These are phyloP conservation scores for Chelonoidis abingdonii DNA, from an alignment of 2,113 vertebrate species.

Conservation along the genomic window DNA sequence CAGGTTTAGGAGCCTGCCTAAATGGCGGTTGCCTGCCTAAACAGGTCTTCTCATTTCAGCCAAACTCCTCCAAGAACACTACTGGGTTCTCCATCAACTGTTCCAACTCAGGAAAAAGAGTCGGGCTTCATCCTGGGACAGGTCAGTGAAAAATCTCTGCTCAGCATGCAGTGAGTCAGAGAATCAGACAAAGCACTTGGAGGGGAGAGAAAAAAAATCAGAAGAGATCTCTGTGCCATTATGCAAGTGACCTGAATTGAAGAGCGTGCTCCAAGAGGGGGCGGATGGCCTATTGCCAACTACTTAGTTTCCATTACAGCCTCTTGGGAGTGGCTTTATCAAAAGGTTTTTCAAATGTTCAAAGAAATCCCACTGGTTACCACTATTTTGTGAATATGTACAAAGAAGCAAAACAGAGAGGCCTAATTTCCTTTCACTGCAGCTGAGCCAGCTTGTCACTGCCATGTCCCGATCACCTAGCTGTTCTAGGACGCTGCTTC, in stretches of 20 bases:
- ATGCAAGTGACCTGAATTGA: not conserved
- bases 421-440: not conserved
- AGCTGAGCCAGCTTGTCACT: not conserved
- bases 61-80: not conserved
- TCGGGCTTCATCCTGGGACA: not conserved
- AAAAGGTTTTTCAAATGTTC: not conserved
- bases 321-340: not conserved
- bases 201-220: not conserved
- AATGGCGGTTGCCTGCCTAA: not conserved
- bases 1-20: not conserved
- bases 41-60: not conserved
- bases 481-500: not conserved
- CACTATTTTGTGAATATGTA: not conserved
- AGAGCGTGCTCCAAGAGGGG: not conserved
- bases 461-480: not conserved
- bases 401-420: conserved; percentile 10
- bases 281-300: not conserved
- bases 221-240: not conserved
- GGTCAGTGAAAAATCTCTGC: not conserved
- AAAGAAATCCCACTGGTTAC: not conserved
- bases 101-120: not conserved
- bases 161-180: not conserved
- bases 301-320: not conserved
- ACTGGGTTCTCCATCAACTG: not conserved
- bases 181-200: not conserved